A percentile compares a stretch with the other conserved stretches of the same genome.
Conservation (phyloP, 2,797 vertebrate genomes). For the Carcharodon carcharias region DNA sequence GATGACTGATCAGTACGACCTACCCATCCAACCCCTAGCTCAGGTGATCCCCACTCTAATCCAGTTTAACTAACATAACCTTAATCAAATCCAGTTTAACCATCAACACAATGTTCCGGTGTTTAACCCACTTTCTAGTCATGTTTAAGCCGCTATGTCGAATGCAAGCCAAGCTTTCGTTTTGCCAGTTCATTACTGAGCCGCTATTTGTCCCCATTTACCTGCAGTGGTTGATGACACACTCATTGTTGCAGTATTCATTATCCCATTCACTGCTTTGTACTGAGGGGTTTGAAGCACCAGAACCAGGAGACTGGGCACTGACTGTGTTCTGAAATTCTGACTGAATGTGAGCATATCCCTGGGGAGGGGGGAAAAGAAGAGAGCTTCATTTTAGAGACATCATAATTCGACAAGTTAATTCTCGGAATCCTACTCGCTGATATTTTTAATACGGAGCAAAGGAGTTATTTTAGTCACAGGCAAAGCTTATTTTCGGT, state of each 20-base stretch:
- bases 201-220: constrained; percentile 47
- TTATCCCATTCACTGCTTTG: constrained; percentile 83
- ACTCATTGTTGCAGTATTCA: constrained; percentile 90
- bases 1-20: background rate
- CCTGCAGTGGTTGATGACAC: constrained; percentile 93
- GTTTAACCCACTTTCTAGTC: background rate
- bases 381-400: background rate
- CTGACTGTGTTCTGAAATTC: constrained; percentile 86
- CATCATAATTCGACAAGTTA: background rate
- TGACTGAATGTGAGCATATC: constrained; percentile 84
- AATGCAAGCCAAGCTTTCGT: background rate
- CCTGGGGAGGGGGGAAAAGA: constrained; percentile 53
- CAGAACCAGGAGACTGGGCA: constrained; percentile 82
- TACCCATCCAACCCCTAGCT: too few species aligned
- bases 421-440: background rate
- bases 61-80: background rate
- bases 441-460: background rate
- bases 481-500: background rate
- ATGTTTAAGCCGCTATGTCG: background rate
- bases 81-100: background rate
- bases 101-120: background rate
- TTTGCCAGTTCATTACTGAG: background rate
- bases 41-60: too few species aligned
- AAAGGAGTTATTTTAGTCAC: background rate
- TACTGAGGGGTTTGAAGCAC: constrained; percentile 70